Evolutionary conservation across 2,797 vertebrate genomes (phyloP).

Genomic region (Rhodeus uyekii): DNA sequence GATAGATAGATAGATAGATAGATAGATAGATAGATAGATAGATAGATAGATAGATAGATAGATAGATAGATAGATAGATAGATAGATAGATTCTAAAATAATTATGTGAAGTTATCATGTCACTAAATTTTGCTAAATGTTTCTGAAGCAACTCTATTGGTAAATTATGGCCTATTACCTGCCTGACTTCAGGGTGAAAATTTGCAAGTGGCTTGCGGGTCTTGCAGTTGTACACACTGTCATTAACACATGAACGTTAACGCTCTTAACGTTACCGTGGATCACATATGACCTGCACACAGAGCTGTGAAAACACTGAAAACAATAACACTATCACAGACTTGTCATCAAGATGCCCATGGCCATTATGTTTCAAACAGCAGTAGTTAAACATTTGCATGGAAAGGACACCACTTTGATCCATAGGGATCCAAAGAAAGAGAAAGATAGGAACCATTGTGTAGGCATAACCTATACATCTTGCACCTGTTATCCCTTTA

Average conservation of each 20-base stretch:
- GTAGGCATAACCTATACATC: not conserved
- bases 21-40: not conserved
- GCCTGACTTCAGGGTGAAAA: slow-evolving; percentile 36
- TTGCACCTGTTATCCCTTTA: not conserved
- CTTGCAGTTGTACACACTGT: not conserved
- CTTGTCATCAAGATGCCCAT: slow-evolving; percentile 45
- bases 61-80: not conserved
- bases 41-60: not conserved
- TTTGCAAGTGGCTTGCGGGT: slow-evolving; percentile 43
- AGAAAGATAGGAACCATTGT: not conserved
- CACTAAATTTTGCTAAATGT: not conserved
- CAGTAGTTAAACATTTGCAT: slow-evolving; percentile 35
- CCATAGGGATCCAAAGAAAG: not conserved
- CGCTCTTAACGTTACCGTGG: slow-evolving; percentile 46
- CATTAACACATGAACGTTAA: slow-evolving; percentile 41
- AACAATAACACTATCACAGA: slow-evolving; percentile 44
- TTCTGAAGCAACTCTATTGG: not conserved
- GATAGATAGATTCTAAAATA: not conserved
- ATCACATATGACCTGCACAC: slow-evolving; percentile 36
- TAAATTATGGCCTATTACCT: slow-evolving; percentile 22
- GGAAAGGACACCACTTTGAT: slow-evolving; percentile 1
- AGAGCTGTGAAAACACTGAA: slow-evolving; percentile 51
- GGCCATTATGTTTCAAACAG: slow-evolving; percentile 19
- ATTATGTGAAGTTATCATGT: not conserved
- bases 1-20: not conserved